Conservation (phyloP, 1,140 invertebrate species). For the Macrotrachela quadricornifera region DNA sequence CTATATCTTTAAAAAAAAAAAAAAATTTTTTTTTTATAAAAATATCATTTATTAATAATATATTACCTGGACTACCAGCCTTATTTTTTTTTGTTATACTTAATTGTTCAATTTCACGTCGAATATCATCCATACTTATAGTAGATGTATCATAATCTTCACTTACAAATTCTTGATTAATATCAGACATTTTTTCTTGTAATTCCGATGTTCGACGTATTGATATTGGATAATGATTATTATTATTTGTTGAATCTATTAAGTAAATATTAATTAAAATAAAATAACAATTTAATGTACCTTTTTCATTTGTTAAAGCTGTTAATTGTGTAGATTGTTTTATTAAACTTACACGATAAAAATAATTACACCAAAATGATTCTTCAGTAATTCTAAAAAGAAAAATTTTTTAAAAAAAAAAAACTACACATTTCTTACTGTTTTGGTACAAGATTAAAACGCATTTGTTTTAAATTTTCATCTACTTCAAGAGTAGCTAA, state of each 20-base stretch:
- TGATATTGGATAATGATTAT: no score
- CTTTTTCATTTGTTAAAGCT: conserved; percentile 15
- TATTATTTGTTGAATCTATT: neutral
- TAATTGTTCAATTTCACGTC: conserved; percentile 31
- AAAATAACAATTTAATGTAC: neutral
- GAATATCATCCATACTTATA: conserved; percentile 29
- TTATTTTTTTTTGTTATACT: conserved; percentile 15
- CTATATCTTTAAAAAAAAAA: neutral
- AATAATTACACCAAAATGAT: conserved; percentile 97
- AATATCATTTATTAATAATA: neutral
- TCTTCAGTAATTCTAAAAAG: conserved; percentile 72
- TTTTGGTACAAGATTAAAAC: conserved; percentile 95
- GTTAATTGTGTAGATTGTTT: conserved; percentile 70
- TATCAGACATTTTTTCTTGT: no score
- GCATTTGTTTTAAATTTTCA: conserved; percentile 81
- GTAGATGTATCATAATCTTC: conserved; percentile 24
- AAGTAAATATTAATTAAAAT: neutral
- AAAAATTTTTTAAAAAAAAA: conserved; percentile 10
- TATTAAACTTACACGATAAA: conserved; percentile 90
- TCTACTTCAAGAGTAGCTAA: conserved; percentile 78
- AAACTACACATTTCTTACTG: conserved; percentile 29
- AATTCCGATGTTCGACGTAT: no score
- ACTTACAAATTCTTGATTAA: conserved; percentile 30
- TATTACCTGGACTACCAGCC: conserved; percentile 1
- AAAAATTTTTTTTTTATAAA: neutral